Base-by-base conservation (phyloP, 2,113 vertebrate species). In the Hoplias malabaricus region DNA sequence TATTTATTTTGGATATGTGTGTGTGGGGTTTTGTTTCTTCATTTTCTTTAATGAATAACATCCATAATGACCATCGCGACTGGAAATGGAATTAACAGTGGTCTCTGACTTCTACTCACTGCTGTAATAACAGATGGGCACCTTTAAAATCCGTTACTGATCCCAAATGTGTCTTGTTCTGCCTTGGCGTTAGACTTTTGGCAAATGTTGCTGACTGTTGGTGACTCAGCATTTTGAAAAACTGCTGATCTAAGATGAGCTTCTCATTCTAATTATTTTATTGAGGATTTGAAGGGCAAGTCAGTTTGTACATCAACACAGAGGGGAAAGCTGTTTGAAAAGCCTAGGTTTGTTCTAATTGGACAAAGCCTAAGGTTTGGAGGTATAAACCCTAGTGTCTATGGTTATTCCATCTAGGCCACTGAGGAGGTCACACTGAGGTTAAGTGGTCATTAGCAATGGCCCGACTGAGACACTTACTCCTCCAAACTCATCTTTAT, bases 371-470 rank as follows among this genome's bases (percentile, higher is more conserved):
- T 25, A 4, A 16, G 19, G 31, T 5, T 23, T 61, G 31, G 57
- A 8, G 57, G 46, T 48, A n/a, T 48, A 48, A 48, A 48, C 46
- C 46, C 14, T 34, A 61, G 23, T 19, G 21, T 43, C 25, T 63
- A 14, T 75, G 25, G 34, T 59, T 23, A 6, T 73, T 46, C 38
- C 21, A 31, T 48, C 10, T 29, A 25, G 69, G 31, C 34, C 69
- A 57, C 23, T 25, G 29, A 21, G 25, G 34, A 72, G 50, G 19
- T 53, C 12, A 21, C n/a, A 23, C 10, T 23, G 4, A 53, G 48
- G 69, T 57, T 40, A 38, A 72, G 50, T 72, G 69, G 50, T 70
- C 14, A 36, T 38, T 38, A 38, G 48, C 21, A n/a, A 56, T 3
- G 50, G 19, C 27, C 14, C 33, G 2, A 33, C 69, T 27, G n/a